Base-by-base conservation (phyloP, 2,888 invertebrate genomes). In the Oeneis ivallda region DNA sequence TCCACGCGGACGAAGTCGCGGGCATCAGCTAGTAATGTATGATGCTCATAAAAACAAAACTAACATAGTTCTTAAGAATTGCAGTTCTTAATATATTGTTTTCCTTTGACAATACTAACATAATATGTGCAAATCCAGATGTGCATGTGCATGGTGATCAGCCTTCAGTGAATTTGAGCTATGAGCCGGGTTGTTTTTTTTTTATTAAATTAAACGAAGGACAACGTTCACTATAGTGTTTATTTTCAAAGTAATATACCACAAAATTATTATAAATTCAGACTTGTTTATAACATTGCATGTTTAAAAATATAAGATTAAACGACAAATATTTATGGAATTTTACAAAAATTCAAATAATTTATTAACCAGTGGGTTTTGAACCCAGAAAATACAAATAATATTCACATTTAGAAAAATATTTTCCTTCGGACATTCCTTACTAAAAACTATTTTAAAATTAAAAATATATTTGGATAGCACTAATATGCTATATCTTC, bases 261-360 rank as follows among this genome's bases (percentile, higher is more conserved):
- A 53, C 34, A 37, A 8, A 15, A 53, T 54, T 54, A 54, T 54
- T 9, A 54, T 54, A 37, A 54, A 54, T 17, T 54, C 54, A 54
- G 54, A 54, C 54, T 54, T 54, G 37, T 54, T n/a, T 54, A 54
- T 11, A 37, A 10, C 9, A 15, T 53, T 15, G 34, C 15, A 53
- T 34, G 53, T 53, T 53, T 15, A 53, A 53, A 53, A 8, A 37
- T 37, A 37, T 5, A 37, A 37, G 37, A 9, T 9, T 8, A 9
- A 10, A 15, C n/a, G n/a, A n/a, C n/a, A n/a, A n/a, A n/a, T n/a
- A n/a, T n/a, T n/a, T n/a, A 47, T 47, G 10, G 9, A 45, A 17
- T 17, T 45, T 45, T 17, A 54, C 37, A 54, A 54, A 17, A 54
- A 54, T 53, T 13, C 26, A 10, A 17, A n/a, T 32, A 13, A 26